Evolutionary conservation across 2,113 vertebrate species (phyloP).

Genomic region (Antechinus flavipes): DNA sequence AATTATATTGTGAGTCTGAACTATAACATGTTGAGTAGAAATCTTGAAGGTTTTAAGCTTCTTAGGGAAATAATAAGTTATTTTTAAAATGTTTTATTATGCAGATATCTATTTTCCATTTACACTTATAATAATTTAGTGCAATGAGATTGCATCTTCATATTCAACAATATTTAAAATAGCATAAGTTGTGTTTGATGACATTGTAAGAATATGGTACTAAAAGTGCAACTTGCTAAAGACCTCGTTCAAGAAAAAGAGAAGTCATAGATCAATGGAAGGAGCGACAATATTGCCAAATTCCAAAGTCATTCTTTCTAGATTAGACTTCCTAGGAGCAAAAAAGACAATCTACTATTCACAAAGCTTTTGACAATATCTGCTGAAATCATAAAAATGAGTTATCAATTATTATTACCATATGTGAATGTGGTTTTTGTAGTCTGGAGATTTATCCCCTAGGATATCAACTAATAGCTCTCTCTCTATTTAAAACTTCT

Average conservation of each 20-base stretch:
- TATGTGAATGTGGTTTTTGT: slow-evolving; percentile 75
- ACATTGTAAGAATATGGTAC: slow-evolving; percentile 41
- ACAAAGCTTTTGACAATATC: slow-evolving; percentile 53
- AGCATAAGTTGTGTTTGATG: not conserved
- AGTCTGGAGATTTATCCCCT: slow-evolving; percentile 52
- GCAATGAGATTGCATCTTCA: not conserved
- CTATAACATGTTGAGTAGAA: not conserved
- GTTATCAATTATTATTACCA: slow-evolving; percentile 73
- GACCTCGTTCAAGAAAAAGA: slow-evolving; percentile 40
- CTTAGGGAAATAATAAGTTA: not conserved
- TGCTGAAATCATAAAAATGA: slow-evolving; percentile 63
- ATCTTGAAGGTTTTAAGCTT: not conserved
- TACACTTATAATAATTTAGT: not conserved
- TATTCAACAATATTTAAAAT: slow-evolving; percentile 25
- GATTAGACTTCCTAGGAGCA: slow-evolving; percentile 43
- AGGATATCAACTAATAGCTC: slow-evolving; percentile 65
- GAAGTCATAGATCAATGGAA: not conserved
- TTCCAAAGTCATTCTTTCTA: slow-evolving; percentile 47
- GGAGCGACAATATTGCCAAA: not conserved
- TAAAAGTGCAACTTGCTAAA: slow-evolving; percentile 23
- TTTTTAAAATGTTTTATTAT: not conserved
- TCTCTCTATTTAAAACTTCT: slow-evolving; percentile 58
- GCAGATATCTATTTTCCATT: not conserved
- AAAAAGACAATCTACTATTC: slow-evolving; percentile 54
- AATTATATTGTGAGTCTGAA: not conserved